Conservation (phyloP, 2,113 vertebrate genomes). For the Corapipo altera region DNA sequence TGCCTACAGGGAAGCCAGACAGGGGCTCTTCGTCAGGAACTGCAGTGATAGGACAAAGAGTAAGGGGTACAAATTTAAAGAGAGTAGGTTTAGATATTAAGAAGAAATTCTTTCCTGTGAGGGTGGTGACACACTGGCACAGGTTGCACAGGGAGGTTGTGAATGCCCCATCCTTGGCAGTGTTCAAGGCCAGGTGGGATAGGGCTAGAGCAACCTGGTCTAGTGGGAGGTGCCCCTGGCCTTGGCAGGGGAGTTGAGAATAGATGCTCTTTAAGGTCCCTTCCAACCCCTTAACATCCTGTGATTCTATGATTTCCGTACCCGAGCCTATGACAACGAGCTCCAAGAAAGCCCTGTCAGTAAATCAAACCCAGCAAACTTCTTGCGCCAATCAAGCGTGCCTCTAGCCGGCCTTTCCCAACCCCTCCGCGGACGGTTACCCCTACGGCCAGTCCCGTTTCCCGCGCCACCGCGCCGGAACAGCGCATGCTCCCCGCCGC, state of each 20-base stretch:
- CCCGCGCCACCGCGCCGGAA: accelerated
- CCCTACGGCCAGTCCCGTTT: accelerated
- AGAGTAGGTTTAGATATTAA: no score
- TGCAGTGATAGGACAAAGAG: neutral
- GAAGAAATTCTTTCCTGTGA: neutral
- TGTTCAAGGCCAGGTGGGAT: neutral
- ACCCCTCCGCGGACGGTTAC: accelerated
- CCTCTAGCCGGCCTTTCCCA: accelerated
- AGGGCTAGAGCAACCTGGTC: neutral
- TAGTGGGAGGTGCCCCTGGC: neutral
- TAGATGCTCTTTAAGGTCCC: neutral
- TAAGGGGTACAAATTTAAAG: neutral
- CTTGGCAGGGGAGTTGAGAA: neutral
- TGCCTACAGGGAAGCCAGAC: neutral
- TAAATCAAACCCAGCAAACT: neutral
- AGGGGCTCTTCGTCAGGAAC: neutral
- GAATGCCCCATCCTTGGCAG: no score
- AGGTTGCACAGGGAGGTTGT: no score
- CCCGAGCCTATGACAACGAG: accelerated
- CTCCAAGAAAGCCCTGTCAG: neutral
- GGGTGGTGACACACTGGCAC: neutral
- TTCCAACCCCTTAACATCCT: neutral
- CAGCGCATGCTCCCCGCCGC: neutral
- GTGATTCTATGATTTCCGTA: accelerated
- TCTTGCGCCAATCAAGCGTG: accelerated